Evolutionary conservation across 1,140 invertebrate species (phyloP).

Genomic region (Neelides sp.): DNA sequence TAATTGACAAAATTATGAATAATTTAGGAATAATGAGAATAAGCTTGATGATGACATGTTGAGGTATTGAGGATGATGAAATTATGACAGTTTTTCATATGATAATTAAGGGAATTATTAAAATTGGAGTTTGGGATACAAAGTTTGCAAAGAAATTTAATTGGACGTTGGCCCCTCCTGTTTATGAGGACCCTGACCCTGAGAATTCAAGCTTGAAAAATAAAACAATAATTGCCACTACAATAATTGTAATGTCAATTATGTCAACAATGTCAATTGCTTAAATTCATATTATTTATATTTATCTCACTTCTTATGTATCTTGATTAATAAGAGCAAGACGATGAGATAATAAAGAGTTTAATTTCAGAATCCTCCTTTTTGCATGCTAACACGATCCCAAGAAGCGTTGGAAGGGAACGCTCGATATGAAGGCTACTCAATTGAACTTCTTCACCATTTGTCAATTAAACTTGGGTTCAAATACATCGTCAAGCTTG

Average conservation of each 20-base stretch:
- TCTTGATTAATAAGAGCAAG: too few species aligned
- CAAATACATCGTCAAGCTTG: constrained; percentile 67
- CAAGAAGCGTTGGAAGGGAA: constrained; percentile 68
- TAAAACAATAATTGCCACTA: constrained; percentile 80
- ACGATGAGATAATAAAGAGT: too few species aligned
- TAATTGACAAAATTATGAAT: too few species aligned
- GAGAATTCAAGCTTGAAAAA: constrained; percentile 56
- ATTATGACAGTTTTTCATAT: too few species aligned
- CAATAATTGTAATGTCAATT: constrained; percentile 81
- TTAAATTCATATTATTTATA: too few species aligned
- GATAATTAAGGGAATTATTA: constrained; percentile 50
- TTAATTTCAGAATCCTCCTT: constrained; percentile 73
- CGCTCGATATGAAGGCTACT: constrained; percentile 77
- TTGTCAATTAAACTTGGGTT: constrained; percentile 65
- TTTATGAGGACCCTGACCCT: constrained; percentile 63
- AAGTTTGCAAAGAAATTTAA: constrained; percentile 77
- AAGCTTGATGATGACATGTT: too few species aligned
- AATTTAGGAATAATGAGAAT: too few species aligned
- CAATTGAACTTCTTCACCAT: constrained; percentile 74
- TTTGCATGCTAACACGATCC: constrained; percentile 76
- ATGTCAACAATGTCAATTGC: too few species aligned
- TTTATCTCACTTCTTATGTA: too few species aligned
- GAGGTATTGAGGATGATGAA: too few species aligned
- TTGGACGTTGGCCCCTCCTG: constrained; percentile 63
- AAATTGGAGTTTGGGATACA: constrained; percentile 82